phyloP scores from a whole-genome alignment of 2,113 vertebrate genomes.

The Nematolebias whitei region DNA sequence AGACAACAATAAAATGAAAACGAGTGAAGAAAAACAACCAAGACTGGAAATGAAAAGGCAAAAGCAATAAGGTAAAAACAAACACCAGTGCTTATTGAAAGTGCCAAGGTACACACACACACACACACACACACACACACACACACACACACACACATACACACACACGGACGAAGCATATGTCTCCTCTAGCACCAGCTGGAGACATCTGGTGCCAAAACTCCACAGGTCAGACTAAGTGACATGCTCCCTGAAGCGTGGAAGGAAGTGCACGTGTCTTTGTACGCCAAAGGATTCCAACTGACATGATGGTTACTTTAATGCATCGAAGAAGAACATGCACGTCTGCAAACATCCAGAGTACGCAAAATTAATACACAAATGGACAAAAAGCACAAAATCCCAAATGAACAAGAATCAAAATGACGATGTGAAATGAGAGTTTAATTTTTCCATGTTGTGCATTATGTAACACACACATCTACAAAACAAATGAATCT shows the following conservation, averaged over 20 bases:
- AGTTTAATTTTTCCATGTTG: conserved; percentile 3
- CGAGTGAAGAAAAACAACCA: conserved; percentile 10
- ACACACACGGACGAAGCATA: conserved; percentile 69
- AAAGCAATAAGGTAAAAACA: conserved; percentile 68
- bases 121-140: conserved; percentile 23
- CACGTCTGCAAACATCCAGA: conserved; percentile 5
- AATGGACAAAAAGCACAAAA: conserved; percentile 10
- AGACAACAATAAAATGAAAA: conserved; percentile 30
- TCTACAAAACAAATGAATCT: background rate
- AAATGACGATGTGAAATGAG: background rate
- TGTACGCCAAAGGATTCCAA: conserved; percentile 49
- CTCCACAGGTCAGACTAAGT: conserved; percentile 79
- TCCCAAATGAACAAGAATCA: conserved; percentile 12
- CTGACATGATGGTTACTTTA: conserved; percentile 35
- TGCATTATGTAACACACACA: conserved; percentile 30
- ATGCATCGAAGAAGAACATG: conserved; percentile 14
- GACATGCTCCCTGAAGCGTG: conserved; percentile 70
- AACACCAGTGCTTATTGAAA: conserved; percentile 63
- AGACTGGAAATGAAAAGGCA: conserved; percentile 69
- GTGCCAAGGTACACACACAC: conserved; percentile 36
- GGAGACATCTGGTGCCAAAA: conserved; percentile 80
- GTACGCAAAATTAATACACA: conserved; percentile 1
- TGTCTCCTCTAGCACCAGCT: conserved; percentile 77
- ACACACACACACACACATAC: conserved; percentile 31
- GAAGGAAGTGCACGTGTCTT: conserved; percentile 29